A percentile compares a stretch with the other conserved stretches of the same genome.
These are phyloP conservation scores for Ophiodon elongatus DNA, from an alignment of 2,113 vertebrate species.

Conservation along the genomic window DNA sequence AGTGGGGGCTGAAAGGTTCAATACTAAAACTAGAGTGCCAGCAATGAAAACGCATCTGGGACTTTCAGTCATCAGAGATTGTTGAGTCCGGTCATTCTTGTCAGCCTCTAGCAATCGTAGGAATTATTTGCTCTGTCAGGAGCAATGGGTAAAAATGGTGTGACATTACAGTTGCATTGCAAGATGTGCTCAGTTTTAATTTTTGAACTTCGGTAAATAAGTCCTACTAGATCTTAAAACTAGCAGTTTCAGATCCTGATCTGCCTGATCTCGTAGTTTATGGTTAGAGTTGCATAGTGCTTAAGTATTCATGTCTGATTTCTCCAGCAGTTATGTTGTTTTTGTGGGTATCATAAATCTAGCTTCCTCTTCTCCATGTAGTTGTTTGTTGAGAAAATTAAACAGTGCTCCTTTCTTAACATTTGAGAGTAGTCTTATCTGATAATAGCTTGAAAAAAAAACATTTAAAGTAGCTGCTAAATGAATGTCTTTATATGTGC, in stretches of 20 bases:
- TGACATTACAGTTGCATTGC: neutral
- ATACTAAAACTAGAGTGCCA: neutral
- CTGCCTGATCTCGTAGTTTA: neutral
- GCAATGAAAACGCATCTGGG: neutral
- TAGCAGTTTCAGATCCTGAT: neutral
- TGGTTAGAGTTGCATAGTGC: neutral
- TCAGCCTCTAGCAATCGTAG: neutral
- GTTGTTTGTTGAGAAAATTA: neutral
- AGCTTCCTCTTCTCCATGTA: neutral
- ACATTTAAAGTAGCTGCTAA: slow-evolving; percentile 6
- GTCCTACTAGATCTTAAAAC: neutral
- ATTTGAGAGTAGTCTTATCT: neutral
- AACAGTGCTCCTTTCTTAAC: neutral
- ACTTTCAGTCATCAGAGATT: neutral
- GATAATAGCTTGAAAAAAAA: neutral
- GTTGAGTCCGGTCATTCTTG: neutral
- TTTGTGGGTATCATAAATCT: neutral
- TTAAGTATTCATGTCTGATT: neutral
- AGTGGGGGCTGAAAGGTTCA: neutral
- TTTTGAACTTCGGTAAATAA: neutral
- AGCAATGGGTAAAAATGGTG: neutral
- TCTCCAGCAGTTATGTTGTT: neutral
- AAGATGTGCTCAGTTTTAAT: neutral
- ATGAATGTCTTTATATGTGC: neutral
- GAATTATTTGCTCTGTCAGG: neutral